Conservation (phyloP, 2,888 invertebrate genomes). For the Lumbricus terrestris region DNA sequence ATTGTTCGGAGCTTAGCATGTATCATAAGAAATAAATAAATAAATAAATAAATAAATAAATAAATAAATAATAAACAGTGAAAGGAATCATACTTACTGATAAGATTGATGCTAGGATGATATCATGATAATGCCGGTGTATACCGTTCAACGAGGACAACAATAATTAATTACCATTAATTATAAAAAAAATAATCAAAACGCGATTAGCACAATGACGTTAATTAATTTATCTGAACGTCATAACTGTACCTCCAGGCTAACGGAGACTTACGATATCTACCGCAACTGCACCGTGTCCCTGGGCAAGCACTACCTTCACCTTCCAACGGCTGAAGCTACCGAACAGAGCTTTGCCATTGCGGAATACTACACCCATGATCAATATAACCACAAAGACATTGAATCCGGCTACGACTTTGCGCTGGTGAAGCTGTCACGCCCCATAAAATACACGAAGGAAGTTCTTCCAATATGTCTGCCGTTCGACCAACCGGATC, state of each 20-base stretch:
- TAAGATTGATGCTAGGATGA: no score
- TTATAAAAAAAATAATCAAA: no score
- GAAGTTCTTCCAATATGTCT: not conserved
- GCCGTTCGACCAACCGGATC: not conserved
- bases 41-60: no score
- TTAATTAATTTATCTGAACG: no score
- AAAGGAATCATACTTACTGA: no score
- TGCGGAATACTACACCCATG: not conserved
- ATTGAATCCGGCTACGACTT: not conserved
- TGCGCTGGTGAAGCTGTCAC: not conserved
- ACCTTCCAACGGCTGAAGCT: not conserved
- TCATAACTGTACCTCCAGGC: not conserved
- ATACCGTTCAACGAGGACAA: no score
- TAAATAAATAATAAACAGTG: no score
- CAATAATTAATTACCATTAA: no score
- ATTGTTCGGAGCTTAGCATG: no score
- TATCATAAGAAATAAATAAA: no score
- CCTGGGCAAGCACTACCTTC: not conserved
- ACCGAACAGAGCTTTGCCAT: not conserved
- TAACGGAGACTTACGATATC: not conserved
- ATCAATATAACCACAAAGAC: not conserved
- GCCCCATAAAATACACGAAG: not conserved
- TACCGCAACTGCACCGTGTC: not conserved
- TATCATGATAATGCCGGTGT: no score
- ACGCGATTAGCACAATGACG: no score